phyloP scores from a whole-genome alignment of 2,888 invertebrate species.

The Conus canariensis region DNA sequence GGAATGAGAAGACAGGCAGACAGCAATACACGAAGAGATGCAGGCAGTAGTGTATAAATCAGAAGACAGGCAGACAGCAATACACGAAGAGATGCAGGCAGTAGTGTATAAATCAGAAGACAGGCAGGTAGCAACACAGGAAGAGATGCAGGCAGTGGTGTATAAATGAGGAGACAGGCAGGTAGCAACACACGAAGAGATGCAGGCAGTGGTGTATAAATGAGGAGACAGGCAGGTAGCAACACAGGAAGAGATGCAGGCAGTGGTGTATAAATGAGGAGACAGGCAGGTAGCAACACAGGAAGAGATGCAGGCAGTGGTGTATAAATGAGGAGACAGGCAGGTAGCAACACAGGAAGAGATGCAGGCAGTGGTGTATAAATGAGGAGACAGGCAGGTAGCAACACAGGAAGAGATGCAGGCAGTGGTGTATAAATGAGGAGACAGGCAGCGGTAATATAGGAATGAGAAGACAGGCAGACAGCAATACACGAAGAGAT shows the following conservation, averaged over 20 bases:
- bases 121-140: neutral
- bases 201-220: neutral
- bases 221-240: neutral
- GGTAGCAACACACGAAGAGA: neutral
- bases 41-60: neutral
- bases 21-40: neutral
- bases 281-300: neutral
- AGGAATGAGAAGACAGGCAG: no score
- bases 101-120: neutral
- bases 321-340: neutral
- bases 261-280: neutral
- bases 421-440: neutral
- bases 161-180: neutral
- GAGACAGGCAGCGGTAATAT: neutral
- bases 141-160: neutral
- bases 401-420: no score
- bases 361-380: neutral
- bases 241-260: neutral
- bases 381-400: neutral
- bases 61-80: neutral
- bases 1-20: neutral
- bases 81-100: no score
- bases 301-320: neutral
- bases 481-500: no score
- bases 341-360: neutral